These are phyloP conservation scores for Cyanistes caeruleus DNA, from an alignment of 2,113 vertebrate species.

Conservation along the genomic window DNA sequence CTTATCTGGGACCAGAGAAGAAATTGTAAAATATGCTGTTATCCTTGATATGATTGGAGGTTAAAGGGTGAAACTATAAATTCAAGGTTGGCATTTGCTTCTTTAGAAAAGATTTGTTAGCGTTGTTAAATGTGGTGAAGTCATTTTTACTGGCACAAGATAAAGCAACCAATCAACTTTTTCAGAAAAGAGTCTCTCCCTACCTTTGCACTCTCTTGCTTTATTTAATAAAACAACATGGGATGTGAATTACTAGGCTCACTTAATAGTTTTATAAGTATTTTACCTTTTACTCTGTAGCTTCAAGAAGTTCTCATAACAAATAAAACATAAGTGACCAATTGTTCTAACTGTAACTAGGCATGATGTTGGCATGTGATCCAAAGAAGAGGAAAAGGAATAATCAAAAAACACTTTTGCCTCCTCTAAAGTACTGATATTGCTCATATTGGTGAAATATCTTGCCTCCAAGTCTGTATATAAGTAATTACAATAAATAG, in stretches of 20 bases:
- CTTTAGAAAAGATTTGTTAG: constrained; percentile 23
- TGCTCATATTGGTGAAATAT: background rate
- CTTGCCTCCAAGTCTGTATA: background rate
- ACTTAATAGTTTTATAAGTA: background rate
- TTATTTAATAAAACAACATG: background rate
- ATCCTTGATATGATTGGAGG: constrained; percentile 35
- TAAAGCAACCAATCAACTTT: constrained; percentile 19
- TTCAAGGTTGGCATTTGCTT: constrained; percentile 54
- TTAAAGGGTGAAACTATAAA: constrained; percentile 62
- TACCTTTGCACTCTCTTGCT: background rate
- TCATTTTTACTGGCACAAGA: background rate
- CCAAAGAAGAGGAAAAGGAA: background rate
- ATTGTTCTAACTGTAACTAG: background rate
- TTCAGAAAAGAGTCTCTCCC: background rate
- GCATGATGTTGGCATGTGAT: background rate
- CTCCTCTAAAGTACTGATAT: background rate
- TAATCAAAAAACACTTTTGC: background rate
- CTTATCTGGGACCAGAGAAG: constrained; percentile 35
- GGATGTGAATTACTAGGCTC: background rate
- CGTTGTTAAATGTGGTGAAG: constrained; percentile 27
- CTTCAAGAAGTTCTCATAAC: background rate
- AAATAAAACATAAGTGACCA: background rate
- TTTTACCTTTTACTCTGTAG: background rate
- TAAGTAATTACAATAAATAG: background rate
- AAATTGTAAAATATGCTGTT: constrained; percentile 53